Evolutionary conservation across 2,113 vertebrate species (phyloP), one percentile per base, ranked within the genome.

Genomic region (Tauraco erythrolophus): DNA sequence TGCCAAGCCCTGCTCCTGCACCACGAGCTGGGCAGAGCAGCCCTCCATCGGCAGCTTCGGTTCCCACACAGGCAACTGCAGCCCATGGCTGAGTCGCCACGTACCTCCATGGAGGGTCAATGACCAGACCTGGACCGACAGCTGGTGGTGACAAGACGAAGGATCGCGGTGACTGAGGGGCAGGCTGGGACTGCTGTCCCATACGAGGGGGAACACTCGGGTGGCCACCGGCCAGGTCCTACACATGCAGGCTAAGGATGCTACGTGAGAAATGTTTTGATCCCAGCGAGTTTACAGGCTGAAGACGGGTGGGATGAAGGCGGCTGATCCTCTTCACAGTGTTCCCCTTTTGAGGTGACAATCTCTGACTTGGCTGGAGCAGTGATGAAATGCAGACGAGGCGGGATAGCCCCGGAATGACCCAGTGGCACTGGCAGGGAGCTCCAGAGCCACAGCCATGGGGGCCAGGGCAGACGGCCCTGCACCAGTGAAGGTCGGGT

Each of bases 201-300:
- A 62, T 74, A 21, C 10, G 74, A 88, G 27, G 3, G 16, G 28
- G 17, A 71, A 72, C 0, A 0, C 46, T 31, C 39, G 35, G 24
- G 24, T 0, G 0, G 72, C 12, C 50, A 84, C 54, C 11, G 39
- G 70, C 25, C 23, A 54, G 15, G 41, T 78, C 46, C 54, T 56
- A 31, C 16, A 33, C 1, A 1, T 0, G 0, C 43, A 62, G 41
- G 22, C 70, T 81, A 56, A 46, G 33, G 75, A n/a, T 12, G 9
- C 33, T 31, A 33, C 2, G 2, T 7, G 23, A 82, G 10, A 68
- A 65, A 71, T 3, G 3, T 51, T 80, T 64, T 65, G 41, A 46
- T 41, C 41, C 33, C 33, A 21, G 46, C 0, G 1, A 35, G 25
- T 57, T 81, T 43, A 68, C 31, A 51, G 21, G 60, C 27, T 57